Evolutionary conservation across 2,113 vertebrate genomes (phyloP), one percentile per base, ranked within the genome.

Genomic region (Hemicordylus capensis): DNA sequence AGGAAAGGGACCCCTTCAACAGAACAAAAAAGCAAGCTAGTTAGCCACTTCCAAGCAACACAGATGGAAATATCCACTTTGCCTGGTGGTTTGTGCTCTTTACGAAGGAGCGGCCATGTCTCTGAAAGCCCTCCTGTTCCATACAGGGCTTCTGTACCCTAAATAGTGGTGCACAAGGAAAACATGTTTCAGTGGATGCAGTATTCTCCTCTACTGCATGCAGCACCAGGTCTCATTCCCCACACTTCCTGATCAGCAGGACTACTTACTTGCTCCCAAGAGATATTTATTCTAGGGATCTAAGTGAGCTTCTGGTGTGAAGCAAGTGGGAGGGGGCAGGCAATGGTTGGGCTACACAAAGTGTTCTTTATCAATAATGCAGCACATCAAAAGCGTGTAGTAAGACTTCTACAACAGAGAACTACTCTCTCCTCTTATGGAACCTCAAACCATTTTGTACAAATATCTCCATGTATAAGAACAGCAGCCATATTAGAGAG

Each of bases 401-500:
- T 3, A 42, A 34, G 48, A n/a, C 8, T 20, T 9, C 39, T 9
- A 46, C 64, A 66, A 26, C 54, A 59, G 76, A 59, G n/a, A 59
- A 34, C 46, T 26, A 22, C 58, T 46, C 37, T 61, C 28, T 26
- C n/a, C 28, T 42, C n/a, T n/a, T n/a, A n/a, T n/a, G n/a, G n/a
- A n/a, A 17, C 51, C 51, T 17, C 51, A 54, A 54, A 15, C 51
- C 17, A 87, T 85, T 2, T 46, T 48, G 46, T 39, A 37, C 77
- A 48, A 22, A 79, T 67, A 37, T 86, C 76, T 90, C 58, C 74
- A 44, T 7, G 48, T 3, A 73, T 83, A 81, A 64, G 80, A 91
- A 85, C 12, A 88, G 66, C 87, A 91, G 87, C 76, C 73, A 26
- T 24, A 72, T 6, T 44, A 37, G 80, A 87, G 59, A 67, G 54